Conservation (phyloP, 35 echinoderm and acorn worm genomes). For the Heliocidaris erythrogramma region DNA sequence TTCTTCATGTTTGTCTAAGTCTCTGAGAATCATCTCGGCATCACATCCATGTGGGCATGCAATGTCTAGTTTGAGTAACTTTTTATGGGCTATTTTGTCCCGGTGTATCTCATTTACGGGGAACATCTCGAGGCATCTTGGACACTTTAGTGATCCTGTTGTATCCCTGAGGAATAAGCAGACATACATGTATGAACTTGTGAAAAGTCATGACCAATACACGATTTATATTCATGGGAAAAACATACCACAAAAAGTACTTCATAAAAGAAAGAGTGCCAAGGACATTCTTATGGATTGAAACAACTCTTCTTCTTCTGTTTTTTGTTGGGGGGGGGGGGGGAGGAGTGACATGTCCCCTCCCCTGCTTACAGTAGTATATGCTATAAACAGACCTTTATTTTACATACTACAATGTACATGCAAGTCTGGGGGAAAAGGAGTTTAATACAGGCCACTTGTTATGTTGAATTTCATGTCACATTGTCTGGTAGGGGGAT, state of each 20-base stretch:
- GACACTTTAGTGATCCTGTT: background rate
- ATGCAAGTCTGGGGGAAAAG: no score
- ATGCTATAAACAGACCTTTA: no score
- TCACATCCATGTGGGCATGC: slow-evolving; percentile 36
- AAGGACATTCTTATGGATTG: background rate
- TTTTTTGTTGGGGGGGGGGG: background rate
- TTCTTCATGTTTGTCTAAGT: slow-evolving; percentile 53
- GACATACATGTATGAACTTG: background rate
- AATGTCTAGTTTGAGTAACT: background rate
- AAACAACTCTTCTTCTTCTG: background rate
- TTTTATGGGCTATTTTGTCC: slow-evolving; percentile 22
- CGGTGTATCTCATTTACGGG: background rate
- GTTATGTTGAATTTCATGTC: no score
- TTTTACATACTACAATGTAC: no score
- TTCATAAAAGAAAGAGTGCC: background rate
- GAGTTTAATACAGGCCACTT: no score
- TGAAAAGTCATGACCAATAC: no score
- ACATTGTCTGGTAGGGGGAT: no score
- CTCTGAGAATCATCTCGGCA: slow-evolving; percentile 33
- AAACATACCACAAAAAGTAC: background rate
- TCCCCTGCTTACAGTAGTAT: no score
- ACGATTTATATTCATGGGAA: no score
- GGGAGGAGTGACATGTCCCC: no score
- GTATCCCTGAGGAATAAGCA: background rate
- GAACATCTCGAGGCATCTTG: slow-evolving; percentile 15